These are phyloP conservation scores for Sebastes dallii DNA, from an alignment of 2,797 vertebrate species.

Conservation along the genomic window DNA sequence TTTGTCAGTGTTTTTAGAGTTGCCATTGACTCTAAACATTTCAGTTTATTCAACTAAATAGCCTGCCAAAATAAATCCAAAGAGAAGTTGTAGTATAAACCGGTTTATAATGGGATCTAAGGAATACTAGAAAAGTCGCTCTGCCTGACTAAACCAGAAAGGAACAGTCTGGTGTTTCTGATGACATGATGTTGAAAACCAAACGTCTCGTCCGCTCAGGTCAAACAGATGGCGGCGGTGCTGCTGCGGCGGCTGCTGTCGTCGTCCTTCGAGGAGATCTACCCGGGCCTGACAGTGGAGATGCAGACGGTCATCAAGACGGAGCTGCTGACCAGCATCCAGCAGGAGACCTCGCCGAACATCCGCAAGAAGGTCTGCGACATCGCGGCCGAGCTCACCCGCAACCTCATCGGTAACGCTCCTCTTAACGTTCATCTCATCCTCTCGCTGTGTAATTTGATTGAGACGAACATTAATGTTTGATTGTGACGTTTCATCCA, in stretches of 20 bases:
- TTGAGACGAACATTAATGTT: background rate
- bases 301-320: constrained; percentile 93
- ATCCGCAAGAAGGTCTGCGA: constrained; percentile 98
- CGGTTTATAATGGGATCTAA: background rate
- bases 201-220: constrained; percentile 73
- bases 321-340: constrained; percentile 92
- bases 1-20: background rate
- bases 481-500: constrained; percentile 42
- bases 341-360: constrained; percentile 88
- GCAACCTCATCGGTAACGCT: constrained; percentile 92
- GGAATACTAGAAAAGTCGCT: background rate
- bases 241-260: constrained; percentile 94
- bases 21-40: background rate
- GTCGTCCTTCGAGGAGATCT: constrained; percentile 96
- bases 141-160: background rate
- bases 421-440: background rate
- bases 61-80: background rate
- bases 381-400: constrained; percentile 93
- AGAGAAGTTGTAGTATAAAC: background rate
- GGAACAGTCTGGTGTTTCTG: too few relatives aligned
- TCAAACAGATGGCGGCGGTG: constrained; percentile 97
- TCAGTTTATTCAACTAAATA: background rate
- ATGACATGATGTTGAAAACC: background rate
- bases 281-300: constrained; percentile 89
- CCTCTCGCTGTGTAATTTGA: background rate